Percentiles rank a stretch among this genome's conserved stretches.
These are phyloP conservation scores for Nerophis lumbriciformis DNA, from an alignment of 2,113 vertebrate species.

Conservation along the genomic window DNA sequence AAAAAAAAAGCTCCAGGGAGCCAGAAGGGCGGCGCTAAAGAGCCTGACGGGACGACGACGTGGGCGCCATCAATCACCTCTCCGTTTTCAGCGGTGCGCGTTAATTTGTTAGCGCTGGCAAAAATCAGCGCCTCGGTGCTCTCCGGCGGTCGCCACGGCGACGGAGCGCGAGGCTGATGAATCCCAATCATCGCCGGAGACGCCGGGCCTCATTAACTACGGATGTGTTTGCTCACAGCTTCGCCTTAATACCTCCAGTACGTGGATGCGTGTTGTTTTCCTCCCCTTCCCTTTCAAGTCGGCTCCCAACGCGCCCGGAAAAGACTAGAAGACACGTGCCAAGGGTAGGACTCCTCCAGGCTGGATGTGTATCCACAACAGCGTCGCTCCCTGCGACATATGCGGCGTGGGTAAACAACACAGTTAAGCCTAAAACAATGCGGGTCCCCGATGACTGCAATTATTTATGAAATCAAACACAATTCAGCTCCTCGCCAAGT, in stretches of 20 bases:
- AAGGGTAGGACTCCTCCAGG: conserved; percentile 70
- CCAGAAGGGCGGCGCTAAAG: too few species aligned
- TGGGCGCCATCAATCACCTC: conserved; percentile 62
- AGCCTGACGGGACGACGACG: conserved; percentile 58
- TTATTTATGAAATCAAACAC: conserved; percentile 81
- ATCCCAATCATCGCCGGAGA: conserved; percentile 62
- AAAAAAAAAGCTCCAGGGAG: too few species aligned
- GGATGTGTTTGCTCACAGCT: conserved; percentile 67
- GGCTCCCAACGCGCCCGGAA: conserved; percentile 27
- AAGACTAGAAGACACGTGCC: conserved; percentile 67
- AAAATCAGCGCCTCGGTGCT: conserved; percentile 1
- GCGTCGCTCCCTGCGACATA: conserved; percentile 67
- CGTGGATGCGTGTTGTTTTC: conserved; percentile 60
- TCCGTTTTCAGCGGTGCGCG: conserved; percentile 41
- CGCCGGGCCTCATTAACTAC: conserved; percentile 69
- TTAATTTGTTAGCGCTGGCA: conserved; percentile 53
- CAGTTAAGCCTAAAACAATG: conserved; percentile 75
- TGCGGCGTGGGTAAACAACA: conserved; percentile 76
- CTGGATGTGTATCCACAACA: conserved; percentile 67
- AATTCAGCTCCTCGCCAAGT: conserved; percentile 66
- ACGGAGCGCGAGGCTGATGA: conserved; percentile 46
- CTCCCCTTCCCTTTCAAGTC: conserved; percentile 59
- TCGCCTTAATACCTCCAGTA: conserved; percentile 62
- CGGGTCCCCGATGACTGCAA: conserved; percentile 71
- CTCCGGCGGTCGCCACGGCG: conserved; percentile 44